Evolutionary conservation across 2,888 invertebrate species (phyloP), one percentile per base, ranked within the genome.

Genomic region (Netelia fuscicornis): DNA sequence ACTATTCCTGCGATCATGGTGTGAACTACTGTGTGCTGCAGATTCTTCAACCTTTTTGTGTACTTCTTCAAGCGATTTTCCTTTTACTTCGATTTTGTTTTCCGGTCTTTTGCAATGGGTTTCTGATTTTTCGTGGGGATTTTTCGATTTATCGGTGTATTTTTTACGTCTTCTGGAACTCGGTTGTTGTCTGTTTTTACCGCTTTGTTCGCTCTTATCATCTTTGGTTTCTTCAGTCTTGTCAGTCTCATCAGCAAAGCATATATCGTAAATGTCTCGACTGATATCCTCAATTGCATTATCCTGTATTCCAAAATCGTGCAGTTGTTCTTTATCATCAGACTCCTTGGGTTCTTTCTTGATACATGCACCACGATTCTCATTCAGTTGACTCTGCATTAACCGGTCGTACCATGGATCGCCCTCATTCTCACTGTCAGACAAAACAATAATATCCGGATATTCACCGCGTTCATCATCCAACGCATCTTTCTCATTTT

Each of bases 391-490:
- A 80, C 90, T 92, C 48, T 87, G 81, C 5, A 90, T 89, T 13
- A 92, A 83, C 54, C 89, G 87, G 11, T 89, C 58, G 9, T 91
- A 77, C 90, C 91, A 91, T 6, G 83, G 82, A 84, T 90, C 89
- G 0, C 87, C 85, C 13, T 80, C 84, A 25, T 77, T 25, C 2
- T 86, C 84, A 42, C 90, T 91, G 60, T 92, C 92, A 0, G 90
- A 87, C 25, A 92, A 68, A 64, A 88, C 86, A 65, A 92, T 88
- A 2, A 91, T 75, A 5, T 88, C 89, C 10, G 83, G 85, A 8
- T 79, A 76, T n/a, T 86, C 68, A 25, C 60, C 54, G 1, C 67
- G 77, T 6, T 88, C 88, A 10, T 88, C 87, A 44, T 88, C 88
- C 30, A 89, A 81, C 23, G 87, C 86, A n/a, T 84, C 65, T 30